Conservation (phyloP, 1,140 invertebrate genomes). For the Drosophila bifasciata region DNA sequence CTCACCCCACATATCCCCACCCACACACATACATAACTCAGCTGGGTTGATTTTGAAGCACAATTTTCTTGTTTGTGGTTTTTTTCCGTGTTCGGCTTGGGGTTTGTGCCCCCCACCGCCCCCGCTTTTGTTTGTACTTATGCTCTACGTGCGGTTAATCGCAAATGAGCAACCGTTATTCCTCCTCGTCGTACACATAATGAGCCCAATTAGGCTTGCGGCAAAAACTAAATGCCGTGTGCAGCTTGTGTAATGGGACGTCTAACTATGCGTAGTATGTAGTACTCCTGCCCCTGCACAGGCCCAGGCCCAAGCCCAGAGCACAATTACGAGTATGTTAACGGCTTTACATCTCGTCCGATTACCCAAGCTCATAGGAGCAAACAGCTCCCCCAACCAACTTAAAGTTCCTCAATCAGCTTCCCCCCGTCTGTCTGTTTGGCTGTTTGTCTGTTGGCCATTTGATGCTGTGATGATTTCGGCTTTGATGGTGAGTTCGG, state of each 20-base stretch:
- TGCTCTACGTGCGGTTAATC: constrained; percentile 75
- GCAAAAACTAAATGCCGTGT: constrained; percentile 77
- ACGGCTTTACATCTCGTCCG: constrained; percentile 32
- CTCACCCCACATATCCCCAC: constrained; percentile 29
- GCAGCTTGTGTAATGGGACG: constrained; percentile 70
- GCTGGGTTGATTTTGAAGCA: constrained; percentile 40
- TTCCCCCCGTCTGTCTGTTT: constrained; percentile 1
- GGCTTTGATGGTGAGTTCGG: constrained; percentile 44
- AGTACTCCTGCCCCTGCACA: background rate
- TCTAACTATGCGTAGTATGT: constrained; percentile 48
- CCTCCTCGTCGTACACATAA: constrained; percentile 61
- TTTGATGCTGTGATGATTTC: constrained; percentile 40
- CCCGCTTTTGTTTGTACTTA: constrained; percentile 61
- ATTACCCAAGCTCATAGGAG: constrained; percentile 13
- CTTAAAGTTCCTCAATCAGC: constrained; percentile 36
- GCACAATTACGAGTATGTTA: constrained; percentile 16
- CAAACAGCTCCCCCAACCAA: constrained; percentile 10
- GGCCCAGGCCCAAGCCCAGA: too few relatives aligned
- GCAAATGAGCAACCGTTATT: constrained; percentile 67
- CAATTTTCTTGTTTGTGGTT: constrained; percentile 18
- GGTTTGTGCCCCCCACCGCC: constrained; percentile 23
- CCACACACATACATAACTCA: constrained; percentile 47
- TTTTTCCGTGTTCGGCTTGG: constrained; percentile 18
- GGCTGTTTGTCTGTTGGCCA: constrained; percentile 36
- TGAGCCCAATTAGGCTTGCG: constrained; percentile 71